A percentile compares a stretch with the other conserved stretches of the same genome.
Conservation (phyloP, 2,888 invertebrate genomes). For the Spialia ferax region DNA sequence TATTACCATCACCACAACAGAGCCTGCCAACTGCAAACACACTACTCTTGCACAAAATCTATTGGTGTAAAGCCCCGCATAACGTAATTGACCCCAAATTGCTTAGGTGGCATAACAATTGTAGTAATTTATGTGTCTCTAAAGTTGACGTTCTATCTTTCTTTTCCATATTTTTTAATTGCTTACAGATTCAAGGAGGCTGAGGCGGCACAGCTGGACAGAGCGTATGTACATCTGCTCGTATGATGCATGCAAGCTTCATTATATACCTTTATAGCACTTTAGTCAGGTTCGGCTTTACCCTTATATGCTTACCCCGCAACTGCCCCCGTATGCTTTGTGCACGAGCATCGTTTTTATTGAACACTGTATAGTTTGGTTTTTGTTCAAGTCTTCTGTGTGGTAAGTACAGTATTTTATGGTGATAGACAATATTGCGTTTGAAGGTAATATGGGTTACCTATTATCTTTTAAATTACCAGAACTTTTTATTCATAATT, state of each 20-base stretch:
- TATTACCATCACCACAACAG: conserved; percentile 62
- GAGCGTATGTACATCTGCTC: conserved; percentile 90
- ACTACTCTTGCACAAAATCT: conserved; percentile 70
- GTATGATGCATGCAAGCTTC: conserved; percentile 65
- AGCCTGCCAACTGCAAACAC: conserved; percentile 60
- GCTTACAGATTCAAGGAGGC: conserved; percentile 95
- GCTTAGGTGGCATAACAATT: conserved; percentile 67
- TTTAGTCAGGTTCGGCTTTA: conserved; percentile 54
- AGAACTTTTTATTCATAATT: background rate
- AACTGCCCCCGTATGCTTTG: background rate
- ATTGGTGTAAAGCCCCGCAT: conserved; percentile 72
- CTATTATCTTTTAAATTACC: too few relatives aligned
- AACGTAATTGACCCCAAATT: conserved; percentile 54
- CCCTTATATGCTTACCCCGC: conserved; percentile 54
- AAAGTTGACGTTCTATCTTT: conserved; percentile 73
- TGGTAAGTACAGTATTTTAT: conserved; percentile 11
- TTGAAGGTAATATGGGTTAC: too few relatives aligned
- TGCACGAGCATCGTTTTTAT: conserved; percentile 31
- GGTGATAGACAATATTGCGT: background rate
- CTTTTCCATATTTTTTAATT: conserved; percentile 85
- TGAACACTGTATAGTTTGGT: background rate
- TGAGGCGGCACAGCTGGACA: conserved; percentile 92
- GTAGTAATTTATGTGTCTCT: conserved; percentile 61
- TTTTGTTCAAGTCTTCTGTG: conserved; percentile 7
- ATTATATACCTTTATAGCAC: conserved; percentile 51